Conservation (phyloP, 2,113 vertebrate genomes). For the Eleginops maclovinus region DNA sequence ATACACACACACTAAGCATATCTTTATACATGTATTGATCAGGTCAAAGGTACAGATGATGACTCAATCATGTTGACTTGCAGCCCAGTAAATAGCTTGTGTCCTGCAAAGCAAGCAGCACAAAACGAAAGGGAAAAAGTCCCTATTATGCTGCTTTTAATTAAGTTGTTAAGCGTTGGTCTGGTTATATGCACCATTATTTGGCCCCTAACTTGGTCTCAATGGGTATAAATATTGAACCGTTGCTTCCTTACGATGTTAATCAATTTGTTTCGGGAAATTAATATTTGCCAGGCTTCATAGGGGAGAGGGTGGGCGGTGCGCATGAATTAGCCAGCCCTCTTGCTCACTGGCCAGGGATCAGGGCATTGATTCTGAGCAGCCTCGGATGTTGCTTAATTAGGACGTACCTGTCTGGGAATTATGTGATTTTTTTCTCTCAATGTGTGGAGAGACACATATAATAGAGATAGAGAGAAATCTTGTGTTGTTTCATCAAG, state of each 20-base stretch:
- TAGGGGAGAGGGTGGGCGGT: constrained; percentile 14
- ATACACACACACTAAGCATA: constrained; percentile 23
- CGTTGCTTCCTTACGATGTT: constrained; percentile 81
- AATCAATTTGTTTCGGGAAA: constrained; percentile 89
- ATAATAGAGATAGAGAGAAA: constrained; percentile 41
- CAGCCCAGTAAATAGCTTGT: constrained; percentile 78
- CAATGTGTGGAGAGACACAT: constrained; percentile 51
- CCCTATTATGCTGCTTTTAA: constrained; percentile 88
- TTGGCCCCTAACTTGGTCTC: constrained; percentile 84
- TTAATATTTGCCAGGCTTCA: constrained; percentile 79
- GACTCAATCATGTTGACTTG: constrained; percentile 85
- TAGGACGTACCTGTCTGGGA: constrained; percentile 78
- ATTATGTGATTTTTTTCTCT: constrained; percentile 48
- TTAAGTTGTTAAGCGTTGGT: constrained; percentile 90
- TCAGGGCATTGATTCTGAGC: constrained; percentile 77
- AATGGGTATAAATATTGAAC: constrained; percentile 88
- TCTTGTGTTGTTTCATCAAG: constrained; percentile 64
- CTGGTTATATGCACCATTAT: constrained; percentile 86
- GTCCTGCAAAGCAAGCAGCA: constrained; percentile 65
- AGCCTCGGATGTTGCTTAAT: constrained; percentile 82
- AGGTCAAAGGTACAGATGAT: constrained; percentile 66
- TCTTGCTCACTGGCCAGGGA: constrained; percentile 70
- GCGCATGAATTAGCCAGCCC: constrained; percentile 71
- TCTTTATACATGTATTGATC: constrained; percentile 89
- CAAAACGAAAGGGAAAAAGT: constrained; percentile 53